A percentile compares a stretch with the other conserved stretches of the same genome.
phyloP scores from a whole-genome alignment of 2,797 vertebrate genomes.

The Neoniphon sammara region DNA sequence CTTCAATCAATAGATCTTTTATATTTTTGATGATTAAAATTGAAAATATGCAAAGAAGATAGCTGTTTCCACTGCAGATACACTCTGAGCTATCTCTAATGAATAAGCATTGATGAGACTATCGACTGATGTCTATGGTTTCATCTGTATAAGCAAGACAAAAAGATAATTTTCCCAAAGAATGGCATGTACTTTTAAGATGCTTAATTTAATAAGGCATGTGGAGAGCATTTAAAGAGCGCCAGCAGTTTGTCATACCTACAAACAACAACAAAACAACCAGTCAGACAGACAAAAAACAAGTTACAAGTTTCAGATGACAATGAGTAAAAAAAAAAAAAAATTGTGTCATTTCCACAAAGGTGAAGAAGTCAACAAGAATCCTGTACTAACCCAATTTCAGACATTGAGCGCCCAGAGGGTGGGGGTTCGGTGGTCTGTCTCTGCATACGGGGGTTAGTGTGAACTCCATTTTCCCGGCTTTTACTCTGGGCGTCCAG shows the following conservation, averaged over 20 bases:
- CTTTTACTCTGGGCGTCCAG: constrained; percentile 87
- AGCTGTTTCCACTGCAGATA: no score
- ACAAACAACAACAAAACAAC: background rate
- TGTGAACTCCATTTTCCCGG: constrained; percentile 88
- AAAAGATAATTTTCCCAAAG: no score
- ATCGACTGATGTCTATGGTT: no score
- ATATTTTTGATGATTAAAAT: no score
- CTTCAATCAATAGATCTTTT: no score
- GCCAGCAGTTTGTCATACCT: background rate
- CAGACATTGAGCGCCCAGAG: constrained; percentile 83
- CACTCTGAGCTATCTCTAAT: no score
- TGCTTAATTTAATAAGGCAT: background rate
- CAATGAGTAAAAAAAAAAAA: no score
- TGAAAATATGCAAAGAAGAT: no score
- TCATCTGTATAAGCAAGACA: no score
- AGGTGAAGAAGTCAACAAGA: background rate
- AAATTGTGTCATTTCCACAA: background rate
- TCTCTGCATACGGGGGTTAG: constrained; percentile 88
- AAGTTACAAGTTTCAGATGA: background rate
- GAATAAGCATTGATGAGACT: no score
- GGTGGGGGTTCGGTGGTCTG: constrained; percentile 92
- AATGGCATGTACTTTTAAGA: background rate
- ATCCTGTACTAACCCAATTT: constrained; percentile 74
- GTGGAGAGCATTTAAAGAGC: background rate
- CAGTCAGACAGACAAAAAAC: background rate